A percentile compares a stretch with the other conserved stretches of the same genome.
phyloP scores from a whole-genome alignment of 2,797 vertebrate species.

The Brachyalestes nurse region DNA sequence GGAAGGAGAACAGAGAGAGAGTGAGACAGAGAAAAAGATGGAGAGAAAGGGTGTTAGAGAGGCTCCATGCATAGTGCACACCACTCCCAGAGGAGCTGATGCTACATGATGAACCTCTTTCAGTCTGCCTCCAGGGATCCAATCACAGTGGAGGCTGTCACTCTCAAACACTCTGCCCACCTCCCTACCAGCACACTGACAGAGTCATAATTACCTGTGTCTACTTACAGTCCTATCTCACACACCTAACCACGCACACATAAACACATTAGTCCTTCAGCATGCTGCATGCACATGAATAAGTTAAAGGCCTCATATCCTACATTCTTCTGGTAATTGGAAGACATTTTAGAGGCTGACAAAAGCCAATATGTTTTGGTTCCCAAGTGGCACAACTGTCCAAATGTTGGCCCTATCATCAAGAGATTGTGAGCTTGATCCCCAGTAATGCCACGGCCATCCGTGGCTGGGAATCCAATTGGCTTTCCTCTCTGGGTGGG shows the following conservation, averaged over 20 bases:
- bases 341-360: too few species aligned
- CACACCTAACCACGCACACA: constrained; percentile 15
- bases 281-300: not conserved
- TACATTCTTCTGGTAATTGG: not conserved
- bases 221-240: constrained; percentile 35
- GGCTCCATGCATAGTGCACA: constrained; percentile 23
- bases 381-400: too few species aligned
- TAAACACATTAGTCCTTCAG: constrained; percentile 17
- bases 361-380: too few species aligned
- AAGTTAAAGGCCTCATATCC: not conserved
- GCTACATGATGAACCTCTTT: constrained; percentile 43
- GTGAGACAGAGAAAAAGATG: not conserved
- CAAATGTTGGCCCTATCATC: too few species aligned
- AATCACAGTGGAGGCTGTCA: constrained; percentile 58
- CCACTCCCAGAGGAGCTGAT: constrained; percentile 50
- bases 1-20: not conserved
- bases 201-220: constrained; percentile 62
- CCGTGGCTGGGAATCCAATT: too few species aligned
- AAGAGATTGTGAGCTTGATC: too few species aligned
- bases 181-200: constrained; percentile 56
- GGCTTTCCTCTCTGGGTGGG: too few species aligned
- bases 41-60: not conserved
- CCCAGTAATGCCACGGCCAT: too few species aligned
- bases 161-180: constrained; percentile 56
- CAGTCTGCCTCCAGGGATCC: constrained; percentile 61